phyloP scores from a whole-genome alignment of 2,797 vertebrate species.

The Macropus fuliginosus region DNA sequence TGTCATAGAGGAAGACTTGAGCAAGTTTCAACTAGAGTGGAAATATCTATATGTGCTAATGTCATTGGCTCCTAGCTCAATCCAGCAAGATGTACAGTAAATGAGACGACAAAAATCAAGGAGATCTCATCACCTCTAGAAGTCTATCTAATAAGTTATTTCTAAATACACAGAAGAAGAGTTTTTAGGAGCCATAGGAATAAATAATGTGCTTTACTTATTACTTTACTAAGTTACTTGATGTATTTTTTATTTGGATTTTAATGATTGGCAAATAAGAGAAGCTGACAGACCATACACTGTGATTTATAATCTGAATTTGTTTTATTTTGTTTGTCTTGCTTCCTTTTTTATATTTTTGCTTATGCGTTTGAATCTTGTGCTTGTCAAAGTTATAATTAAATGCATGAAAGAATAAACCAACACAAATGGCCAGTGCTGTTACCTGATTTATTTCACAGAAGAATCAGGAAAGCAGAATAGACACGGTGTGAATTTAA shows the following conservation, averaged over 20 bases:
- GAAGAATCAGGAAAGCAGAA: background rate
- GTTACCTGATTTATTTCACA: background rate
- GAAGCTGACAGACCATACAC: background rate
- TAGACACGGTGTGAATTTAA: background rate
- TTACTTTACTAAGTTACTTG: background rate
- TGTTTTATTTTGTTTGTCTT: background rate
- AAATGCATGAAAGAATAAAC: background rate
- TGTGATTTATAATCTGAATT: background rate
- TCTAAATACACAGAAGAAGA: background rate
- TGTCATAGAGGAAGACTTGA: background rate
- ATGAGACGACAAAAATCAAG: background rate
- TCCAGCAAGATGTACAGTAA: background rate
- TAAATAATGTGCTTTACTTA: background rate
- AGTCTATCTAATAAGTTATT: background rate
- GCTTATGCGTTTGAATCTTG: background rate
- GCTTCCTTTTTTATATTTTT: background rate
- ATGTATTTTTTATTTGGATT: background rate
- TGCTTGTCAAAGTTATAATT: background rate
- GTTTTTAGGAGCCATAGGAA: background rate
- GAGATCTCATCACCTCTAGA: background rate
- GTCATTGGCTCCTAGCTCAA: background rate
- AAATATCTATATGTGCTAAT: background rate
- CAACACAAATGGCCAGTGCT: background rate
- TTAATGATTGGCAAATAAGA: background rate
- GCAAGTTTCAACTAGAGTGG: background rate